Evolutionary conservation across 2,797 vertebrate genomes (phyloP), one percentile per base, ranked within the genome.

Genomic region (Ibycter americanus): DNA sequence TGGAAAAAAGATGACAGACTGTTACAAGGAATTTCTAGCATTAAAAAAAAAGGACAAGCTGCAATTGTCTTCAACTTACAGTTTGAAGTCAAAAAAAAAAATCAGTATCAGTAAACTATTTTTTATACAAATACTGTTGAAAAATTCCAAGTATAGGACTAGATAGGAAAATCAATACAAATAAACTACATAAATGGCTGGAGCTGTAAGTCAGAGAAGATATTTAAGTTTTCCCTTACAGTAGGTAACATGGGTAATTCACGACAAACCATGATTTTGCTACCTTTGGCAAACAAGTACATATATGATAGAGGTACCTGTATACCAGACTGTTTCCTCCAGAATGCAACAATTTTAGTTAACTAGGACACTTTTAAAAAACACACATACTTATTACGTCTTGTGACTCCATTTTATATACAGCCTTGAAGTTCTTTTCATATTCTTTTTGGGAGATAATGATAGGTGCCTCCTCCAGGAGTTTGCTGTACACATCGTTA

Each of bases 1-100:
- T 92, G 86, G 59, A 38, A 91, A 94, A 94, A 93, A 93, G 90
- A 91, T 95, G 92, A 83, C 67, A 67, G 47, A 49, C 40, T 93
- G 61, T 68, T 67, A 56, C 0, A 79, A 46, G 54, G 40, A 40
- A 62, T 46, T 49, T 52, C 59, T 54, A 84, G 52, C 44, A 80
- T 38, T 73, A 90, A 83, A 59, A n/a, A 56, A 56, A 62, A 56
- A 93, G 49, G 42, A 91, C 56, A 89, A 80, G 68, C 68, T 78
- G 36, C 34, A 71, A 38, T 40, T 34, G 55, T 47, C 67, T 89
- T 86, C 86, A 49, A 40, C 29, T 83, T 31, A 17, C 36, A 84
- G 52, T 54, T 59, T 3, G 3, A 81, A 93, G 42, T 49, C 26
- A 26, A 44, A 87, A 21, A 38, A 68, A 22, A 29, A 62, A 34